These are phyloP conservation scores for Ectemnius lituratus DNA, from an alignment of 2,888 invertebrate genomes.

Conservation along the genomic window DNA sequence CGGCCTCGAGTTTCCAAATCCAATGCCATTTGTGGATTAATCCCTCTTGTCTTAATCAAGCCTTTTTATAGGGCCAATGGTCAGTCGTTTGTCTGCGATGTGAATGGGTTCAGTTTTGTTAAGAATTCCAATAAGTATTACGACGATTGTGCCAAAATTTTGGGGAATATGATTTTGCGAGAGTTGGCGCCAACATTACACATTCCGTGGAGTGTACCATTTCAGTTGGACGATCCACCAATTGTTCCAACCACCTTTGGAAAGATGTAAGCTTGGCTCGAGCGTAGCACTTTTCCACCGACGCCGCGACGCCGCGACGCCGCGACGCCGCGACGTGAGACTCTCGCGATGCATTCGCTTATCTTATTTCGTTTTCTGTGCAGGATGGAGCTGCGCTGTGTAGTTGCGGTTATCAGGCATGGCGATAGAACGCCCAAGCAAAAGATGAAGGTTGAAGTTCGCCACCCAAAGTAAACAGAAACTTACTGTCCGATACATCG, in stretches of 20 bases:
- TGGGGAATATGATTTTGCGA: conserved; percentile 97
- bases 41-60: too few species aligned
- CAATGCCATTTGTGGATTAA: too few species aligned
- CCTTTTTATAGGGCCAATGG: conserved; percentile 90
- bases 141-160: conserved; percentile 99
- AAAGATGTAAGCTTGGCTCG: conserved; percentile 85
- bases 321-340: too few species aligned
- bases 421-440: conserved; percentile 99
- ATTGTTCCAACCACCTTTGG: conserved; percentile 99
- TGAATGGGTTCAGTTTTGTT: conserved; percentile 99
- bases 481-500: too few species aligned
- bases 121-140: conserved; percentile 99
- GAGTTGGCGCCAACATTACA: conserved; percentile 96
- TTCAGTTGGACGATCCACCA: conserved; percentile 98
- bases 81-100: conserved; percentile 99
- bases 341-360: too few species aligned
- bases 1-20: too few species aligned
- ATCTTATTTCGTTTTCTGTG: too few species aligned
- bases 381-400: conserved; percentile 93
- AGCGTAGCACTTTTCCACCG: too few species aligned
- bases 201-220: conserved; percentile 98
- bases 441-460: conserved; percentile 99
- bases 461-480: conserved; percentile 88
- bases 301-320: too few species aligned
- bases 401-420: conserved; percentile 97